Percentiles rank a stretch among this genome's conserved stretches.
phyloP scores from a whole-genome alignment of 2,113 vertebrate species.

The Phasianus colchicus region DNA sequence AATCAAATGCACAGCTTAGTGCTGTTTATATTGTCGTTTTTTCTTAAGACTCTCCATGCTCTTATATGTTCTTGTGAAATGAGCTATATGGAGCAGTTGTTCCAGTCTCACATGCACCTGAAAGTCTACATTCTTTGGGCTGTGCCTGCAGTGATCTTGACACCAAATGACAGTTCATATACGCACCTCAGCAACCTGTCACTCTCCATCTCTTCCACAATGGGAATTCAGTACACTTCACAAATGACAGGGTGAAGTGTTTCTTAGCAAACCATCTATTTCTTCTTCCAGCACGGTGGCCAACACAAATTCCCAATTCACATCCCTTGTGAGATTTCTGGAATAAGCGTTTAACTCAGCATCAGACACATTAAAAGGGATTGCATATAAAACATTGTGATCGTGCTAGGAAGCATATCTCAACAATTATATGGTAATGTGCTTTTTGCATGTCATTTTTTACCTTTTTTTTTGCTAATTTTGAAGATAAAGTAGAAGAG shows the following conservation, averaged over 20 bases:
- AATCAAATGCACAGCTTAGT: not conserved
- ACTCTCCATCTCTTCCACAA: not conserved
- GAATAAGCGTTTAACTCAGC: not conserved
- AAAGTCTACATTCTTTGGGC: fast-evolving
- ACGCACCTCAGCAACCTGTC: not conserved
- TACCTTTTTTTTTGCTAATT: not conserved
- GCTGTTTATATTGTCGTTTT: not conserved
- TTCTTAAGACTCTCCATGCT: not conserved
- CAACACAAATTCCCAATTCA: not conserved
- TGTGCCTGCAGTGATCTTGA: not conserved
- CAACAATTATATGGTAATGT: not conserved
- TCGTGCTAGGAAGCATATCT: not conserved
- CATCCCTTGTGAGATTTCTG: not conserved
- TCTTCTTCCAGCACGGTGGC: not conserved
- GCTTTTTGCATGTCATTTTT: not conserved
- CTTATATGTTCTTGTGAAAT: not conserved
- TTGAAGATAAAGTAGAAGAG: not conserved
- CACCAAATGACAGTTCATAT: not conserved
- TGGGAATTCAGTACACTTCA: not conserved
- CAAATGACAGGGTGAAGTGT: not conserved
- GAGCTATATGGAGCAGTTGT: no score
- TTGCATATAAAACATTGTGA: not conserved
- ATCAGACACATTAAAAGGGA: not conserved
- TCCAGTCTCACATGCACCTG: fast-evolving
- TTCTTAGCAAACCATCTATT: not conserved